Evolutionary conservation across 2,113 vertebrate genomes (phyloP).

Genomic region (Arenaria interpres): DNA sequence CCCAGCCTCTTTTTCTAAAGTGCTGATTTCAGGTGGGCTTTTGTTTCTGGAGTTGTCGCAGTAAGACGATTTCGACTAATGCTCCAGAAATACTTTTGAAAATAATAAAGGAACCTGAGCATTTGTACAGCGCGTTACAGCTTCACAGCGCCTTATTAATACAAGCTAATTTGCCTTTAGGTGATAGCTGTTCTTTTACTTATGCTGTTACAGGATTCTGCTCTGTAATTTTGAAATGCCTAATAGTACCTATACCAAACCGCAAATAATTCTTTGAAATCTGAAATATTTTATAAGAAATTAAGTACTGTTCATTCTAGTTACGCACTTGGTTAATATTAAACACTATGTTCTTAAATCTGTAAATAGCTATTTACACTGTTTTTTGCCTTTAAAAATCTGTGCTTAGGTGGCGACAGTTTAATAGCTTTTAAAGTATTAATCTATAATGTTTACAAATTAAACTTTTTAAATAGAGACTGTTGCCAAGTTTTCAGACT

Average conservation of each 20-base stretch:
- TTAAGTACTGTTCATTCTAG: conserved; percentile 48
- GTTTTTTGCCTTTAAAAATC: conserved; percentile 63
- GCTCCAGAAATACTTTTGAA: conserved; percentile 40
- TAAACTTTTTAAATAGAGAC: conserved; percentile 54
- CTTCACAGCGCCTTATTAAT: conserved; percentile 31
- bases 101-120: background rate
- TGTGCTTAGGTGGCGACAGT: conserved; percentile 56
- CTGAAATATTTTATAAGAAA: conserved; percentile 70
- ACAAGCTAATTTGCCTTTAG: conserved; percentile 52
- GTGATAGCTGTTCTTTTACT: conserved; percentile 42
- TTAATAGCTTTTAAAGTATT: conserved; percentile 71
- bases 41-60: conserved; percentile 60
- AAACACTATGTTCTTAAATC: conserved; percentile 60
- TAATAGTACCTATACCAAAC: conserved; percentile 69
- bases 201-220: background rate
- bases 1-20: background rate
- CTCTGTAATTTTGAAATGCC: conserved; percentile 56
- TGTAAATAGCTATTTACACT: conserved; percentile 71
- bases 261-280: conserved; percentile 45
- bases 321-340: conserved; percentile 51
- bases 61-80: conserved; percentile 42
- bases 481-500: conserved; percentile 65
- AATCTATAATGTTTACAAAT: conserved; percentile 71
- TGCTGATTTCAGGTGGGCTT: conserved; percentile 57
- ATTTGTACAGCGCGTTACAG: background rate